Conservation (phyloP, 1,140 invertebrate species). For the Drosophila sproati region DNA sequence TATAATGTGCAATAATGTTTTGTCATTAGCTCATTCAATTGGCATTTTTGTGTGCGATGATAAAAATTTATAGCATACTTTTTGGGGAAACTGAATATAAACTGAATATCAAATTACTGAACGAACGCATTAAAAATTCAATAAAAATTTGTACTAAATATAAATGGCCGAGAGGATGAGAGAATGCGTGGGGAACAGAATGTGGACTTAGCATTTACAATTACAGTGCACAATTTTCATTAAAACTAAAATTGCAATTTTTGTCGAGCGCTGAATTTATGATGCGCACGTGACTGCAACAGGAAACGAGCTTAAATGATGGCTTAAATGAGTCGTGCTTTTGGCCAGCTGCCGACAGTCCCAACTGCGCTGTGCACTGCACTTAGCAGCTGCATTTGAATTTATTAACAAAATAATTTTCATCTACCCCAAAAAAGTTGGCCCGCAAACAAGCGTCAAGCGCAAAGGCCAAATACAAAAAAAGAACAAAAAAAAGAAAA, state of each 20-base stretch:
- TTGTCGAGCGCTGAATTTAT: constrained; percentile 53
- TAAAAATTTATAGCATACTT: constrained; percentile 42
- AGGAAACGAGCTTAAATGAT: constrained; percentile 63
- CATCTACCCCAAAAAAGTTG: constrained; percentile 40
- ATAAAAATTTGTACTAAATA: constrained; percentile 66
- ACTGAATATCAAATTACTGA: constrained; percentile 2
- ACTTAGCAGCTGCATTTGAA: constrained; percentile 64
- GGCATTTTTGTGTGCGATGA: constrained; percentile 13
- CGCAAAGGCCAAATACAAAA: constrained; percentile 32
- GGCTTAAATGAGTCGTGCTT: constrained; percentile 69
- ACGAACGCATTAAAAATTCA: constrained; percentile 60
- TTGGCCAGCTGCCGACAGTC: constrained; percentile 32
- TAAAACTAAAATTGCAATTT: constrained; percentile 74
- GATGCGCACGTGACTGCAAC: constrained; percentile 63
- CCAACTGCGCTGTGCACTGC: not conserved
- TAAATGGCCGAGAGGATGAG: constrained; percentile 40
- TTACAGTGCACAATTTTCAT: constrained; percentile 57
- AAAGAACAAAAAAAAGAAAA: constrained; percentile 30
- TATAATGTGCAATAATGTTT: constrained; percentile 23
- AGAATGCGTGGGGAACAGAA: not conserved
- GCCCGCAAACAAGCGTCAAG: constrained; percentile 32
- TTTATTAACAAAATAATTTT: constrained; percentile 64
- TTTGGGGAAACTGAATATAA: constrained; percentile 25
- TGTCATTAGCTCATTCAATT: constrained; percentile 24
- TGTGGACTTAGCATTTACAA: constrained; percentile 32